A percentile compares a stretch with the other conserved stretches of the same genome.
These are phyloP conservation scores for Rallus crepitans DNA, from an alignment of 2,797 vertebrate species.

Conservation along the genomic window DNA sequence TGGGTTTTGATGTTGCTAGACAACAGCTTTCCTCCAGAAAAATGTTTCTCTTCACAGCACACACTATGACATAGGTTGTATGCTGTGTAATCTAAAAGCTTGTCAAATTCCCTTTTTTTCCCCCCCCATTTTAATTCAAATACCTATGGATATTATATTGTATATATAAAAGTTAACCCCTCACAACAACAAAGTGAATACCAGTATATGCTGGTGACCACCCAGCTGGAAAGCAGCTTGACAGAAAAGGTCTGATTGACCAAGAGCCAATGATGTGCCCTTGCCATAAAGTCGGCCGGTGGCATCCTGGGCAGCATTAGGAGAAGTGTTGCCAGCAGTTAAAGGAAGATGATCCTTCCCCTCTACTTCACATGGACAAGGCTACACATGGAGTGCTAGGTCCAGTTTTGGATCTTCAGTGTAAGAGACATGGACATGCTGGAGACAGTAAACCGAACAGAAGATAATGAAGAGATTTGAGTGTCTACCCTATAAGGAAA, in stretches of 20 bases:
- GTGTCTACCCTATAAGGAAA: not conserved
- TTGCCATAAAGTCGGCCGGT: not conserved
- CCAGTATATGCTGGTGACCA: not conserved
- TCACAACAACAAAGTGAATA: not conserved
- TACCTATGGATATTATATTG: not conserved
- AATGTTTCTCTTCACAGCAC: not conserved
- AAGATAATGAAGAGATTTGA: not conserved
- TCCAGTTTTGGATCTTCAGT: not conserved
- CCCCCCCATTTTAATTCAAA: not conserved
- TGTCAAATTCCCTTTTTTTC: not conserved
- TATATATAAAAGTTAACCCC: no score
- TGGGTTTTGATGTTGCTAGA: not conserved
- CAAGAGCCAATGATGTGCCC: not conserved
- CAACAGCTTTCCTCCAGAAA: not conserved
- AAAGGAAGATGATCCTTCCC: not conserved
- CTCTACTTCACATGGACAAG: not conserved
- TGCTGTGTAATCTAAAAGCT: not conserved
- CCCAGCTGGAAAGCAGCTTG: not conserved
- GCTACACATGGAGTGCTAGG: not conserved
- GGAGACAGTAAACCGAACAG: not conserved
- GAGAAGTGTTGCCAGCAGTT: not conserved
- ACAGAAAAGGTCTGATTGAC: not conserved
- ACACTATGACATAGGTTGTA: not conserved
- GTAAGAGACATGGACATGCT: not conserved
- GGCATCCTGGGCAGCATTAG: not conserved